Conservation (phyloP, 2,888 invertebrate species). For the Marronus borbonicus region DNA sequence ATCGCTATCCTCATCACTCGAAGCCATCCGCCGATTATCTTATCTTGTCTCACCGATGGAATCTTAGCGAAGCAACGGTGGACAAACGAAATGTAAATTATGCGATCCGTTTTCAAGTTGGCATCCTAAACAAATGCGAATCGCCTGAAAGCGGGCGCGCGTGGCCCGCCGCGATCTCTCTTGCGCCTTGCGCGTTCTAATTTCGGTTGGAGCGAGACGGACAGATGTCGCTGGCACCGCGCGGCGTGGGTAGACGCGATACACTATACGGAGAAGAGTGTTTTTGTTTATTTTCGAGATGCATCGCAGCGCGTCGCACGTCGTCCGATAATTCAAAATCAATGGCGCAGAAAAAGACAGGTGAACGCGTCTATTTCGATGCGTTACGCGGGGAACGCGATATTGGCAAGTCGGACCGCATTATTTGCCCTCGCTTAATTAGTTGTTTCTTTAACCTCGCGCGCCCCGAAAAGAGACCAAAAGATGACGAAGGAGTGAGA, state of each 20-base stretch:
- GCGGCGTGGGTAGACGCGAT: slow-evolving; percentile 20
- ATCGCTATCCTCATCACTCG: neutral
- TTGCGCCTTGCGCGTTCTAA: slow-evolving; percentile 31
- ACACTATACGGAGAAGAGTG: neutral
- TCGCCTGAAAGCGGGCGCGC: slow-evolving; percentile 44
- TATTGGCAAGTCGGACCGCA: slow-evolving; percentile 12
- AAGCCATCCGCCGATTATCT: neutral
- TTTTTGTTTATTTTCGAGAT: slow-evolving; percentile 31
- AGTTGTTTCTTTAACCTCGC: slow-evolving; percentile 48
- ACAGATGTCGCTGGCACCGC: neutral
- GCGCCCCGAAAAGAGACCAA: neutral
- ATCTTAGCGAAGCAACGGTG: neutral
- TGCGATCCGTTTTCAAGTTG: slow-evolving; percentile 54
- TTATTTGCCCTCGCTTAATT: slow-evolving; percentile 39
- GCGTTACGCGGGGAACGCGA: neutral
- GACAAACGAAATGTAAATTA: slow-evolving; percentile 27
- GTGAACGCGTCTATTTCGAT: slow-evolving; percentile 37
- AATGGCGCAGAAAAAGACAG: slow-evolving; percentile 48
- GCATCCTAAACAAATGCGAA: slow-evolving; percentile 57
- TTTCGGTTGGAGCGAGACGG: slow-evolving; percentile 1
- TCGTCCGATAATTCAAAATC: slow-evolving; percentile 45
- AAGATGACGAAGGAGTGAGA: neutral
- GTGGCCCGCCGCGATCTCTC: slow-evolving; percentile 51
- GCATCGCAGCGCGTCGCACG: slow-evolving; percentile 12
- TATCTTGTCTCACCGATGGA: neutral